Conservation (phyloP, 2,797 vertebrate genomes). For the Esox masquinongy region DNA sequence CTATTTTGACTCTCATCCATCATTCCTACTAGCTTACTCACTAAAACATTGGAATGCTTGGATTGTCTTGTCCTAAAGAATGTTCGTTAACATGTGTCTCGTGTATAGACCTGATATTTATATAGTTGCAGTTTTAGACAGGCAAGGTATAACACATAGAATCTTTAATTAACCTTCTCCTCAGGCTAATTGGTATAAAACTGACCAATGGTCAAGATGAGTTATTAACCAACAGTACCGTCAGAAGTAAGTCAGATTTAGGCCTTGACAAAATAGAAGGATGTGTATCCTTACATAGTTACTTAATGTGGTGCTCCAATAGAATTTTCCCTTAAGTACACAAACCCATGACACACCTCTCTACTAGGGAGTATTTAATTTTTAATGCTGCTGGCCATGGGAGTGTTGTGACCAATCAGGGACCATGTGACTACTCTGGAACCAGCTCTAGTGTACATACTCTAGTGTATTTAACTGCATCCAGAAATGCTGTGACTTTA, state of each 20-base stretch:
- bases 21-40: not conserved
- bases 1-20: not conserved
- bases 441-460: slow-evolving; percentile 16
- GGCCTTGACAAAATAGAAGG: too few relatives aligned
- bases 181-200: not conserved
- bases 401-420: slow-evolving; percentile 50
- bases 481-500: slow-evolving; percentile 10
- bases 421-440: slow-evolving; percentile 25
- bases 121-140: not conserved
- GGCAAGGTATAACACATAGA: not conserved
- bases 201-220: not conserved
- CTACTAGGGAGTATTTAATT: slow-evolving; percentile 25
- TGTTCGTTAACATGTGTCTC: not conserved
- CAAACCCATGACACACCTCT: slow-evolving; percentile 19
- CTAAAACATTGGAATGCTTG: not conserved
- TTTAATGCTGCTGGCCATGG: slow-evolving; percentile 20
- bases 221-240: not conserved
- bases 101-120: too few relatives aligned
- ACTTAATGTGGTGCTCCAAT: not conserved
- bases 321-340: slow-evolving; percentile 10
- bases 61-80: not conserved
- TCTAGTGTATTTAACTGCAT: slow-evolving; percentile 40
- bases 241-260: not conserved
- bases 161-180: not conserved
- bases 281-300: too few relatives aligned